A percentile compares a stretch with the other conserved stretches of the same genome.
phyloP scores from a whole-genome alignment of 2,888 invertebrate genomes.

The Chironomus tentans region DNA sequence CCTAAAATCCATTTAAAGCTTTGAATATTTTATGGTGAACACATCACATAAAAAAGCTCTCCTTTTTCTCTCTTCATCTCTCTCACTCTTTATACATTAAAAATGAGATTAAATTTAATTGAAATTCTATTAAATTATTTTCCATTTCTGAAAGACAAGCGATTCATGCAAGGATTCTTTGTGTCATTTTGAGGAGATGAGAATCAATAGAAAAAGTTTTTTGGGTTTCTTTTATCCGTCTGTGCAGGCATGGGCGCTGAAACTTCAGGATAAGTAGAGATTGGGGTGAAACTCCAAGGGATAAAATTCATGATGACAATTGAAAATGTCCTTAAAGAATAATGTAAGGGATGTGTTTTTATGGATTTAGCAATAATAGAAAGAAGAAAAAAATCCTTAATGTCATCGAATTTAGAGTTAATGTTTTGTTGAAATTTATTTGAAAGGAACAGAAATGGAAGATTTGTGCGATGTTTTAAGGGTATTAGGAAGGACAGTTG shows the following conservation, averaged over 20 bases:
- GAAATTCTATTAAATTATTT: not conserved
- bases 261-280: too few relatives aligned
- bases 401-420: too few relatives aligned
- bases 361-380: too few relatives aligned
- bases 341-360: too few relatives aligned
- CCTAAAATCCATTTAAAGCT: not conserved
- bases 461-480: too few relatives aligned
- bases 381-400: too few relatives aligned
- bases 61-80: not conserved
- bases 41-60: not conserved
- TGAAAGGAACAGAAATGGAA: too few relatives aligned
- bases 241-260: not conserved
- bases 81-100: not conserved
- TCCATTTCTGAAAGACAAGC: not conserved
- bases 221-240: not conserved
- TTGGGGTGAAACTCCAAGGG: too few relatives aligned
- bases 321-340: too few relatives aligned
- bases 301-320: too few relatives aligned
- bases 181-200: not conserved
- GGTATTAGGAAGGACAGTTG: too few relatives aligned
- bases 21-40: not conserved
- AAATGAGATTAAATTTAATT: not conserved
- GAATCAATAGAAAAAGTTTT: not conserved
- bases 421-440: too few relatives aligned
- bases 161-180: not conserved